These are phyloP conservation scores for Brassicogethes aeneus DNA, from an alignment of 2,888 invertebrate species.

Conservation along the genomic window DNA sequence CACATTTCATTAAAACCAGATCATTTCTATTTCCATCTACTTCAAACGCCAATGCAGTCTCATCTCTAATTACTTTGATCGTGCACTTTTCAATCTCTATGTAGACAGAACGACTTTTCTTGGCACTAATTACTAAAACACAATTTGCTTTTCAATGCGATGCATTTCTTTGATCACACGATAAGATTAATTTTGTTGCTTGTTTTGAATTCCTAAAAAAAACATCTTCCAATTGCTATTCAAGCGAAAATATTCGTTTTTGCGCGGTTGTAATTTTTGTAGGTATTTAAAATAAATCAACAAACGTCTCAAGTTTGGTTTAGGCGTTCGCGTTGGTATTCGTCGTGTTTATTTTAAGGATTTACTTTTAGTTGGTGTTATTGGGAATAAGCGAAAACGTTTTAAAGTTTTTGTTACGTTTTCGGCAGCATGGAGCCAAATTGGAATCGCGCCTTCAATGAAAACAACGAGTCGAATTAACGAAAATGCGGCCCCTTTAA, in stretches of 20 bases:
- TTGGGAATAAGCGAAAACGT: background rate
- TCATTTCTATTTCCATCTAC: slow-evolving; percentile 5
- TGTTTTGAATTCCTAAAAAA: too few relatives aligned
- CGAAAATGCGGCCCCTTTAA: background rate
- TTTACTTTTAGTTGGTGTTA: background rate
- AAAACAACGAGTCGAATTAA: background rate
- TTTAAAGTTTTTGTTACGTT: background rate
- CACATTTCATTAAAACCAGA: slow-evolving; percentile 16
- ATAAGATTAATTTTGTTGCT: too few relatives aligned
- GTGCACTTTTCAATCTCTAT: background rate
- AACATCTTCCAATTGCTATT: too few relatives aligned
- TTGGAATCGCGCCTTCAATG: background rate
- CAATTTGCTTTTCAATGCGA: too few relatives aligned
- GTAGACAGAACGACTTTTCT: too few relatives aligned
- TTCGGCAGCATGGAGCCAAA: background rate
- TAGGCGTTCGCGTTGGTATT: background rate
- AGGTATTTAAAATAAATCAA: background rate
- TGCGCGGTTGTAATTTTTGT: too few relatives aligned
- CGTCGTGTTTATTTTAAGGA: slow-evolving; percentile 1
- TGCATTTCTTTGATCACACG: too few relatives aligned
- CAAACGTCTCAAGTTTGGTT: background rate
- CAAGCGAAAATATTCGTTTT: background rate
- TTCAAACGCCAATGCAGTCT: background rate
- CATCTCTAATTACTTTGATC: background rate
- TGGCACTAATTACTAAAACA: too few relatives aligned